Evolutionary conservation across 2,797 vertebrate genomes (phyloP), one percentile per base, ranked within the genome.

Genomic region (Tenualosa ilisha): DNA sequence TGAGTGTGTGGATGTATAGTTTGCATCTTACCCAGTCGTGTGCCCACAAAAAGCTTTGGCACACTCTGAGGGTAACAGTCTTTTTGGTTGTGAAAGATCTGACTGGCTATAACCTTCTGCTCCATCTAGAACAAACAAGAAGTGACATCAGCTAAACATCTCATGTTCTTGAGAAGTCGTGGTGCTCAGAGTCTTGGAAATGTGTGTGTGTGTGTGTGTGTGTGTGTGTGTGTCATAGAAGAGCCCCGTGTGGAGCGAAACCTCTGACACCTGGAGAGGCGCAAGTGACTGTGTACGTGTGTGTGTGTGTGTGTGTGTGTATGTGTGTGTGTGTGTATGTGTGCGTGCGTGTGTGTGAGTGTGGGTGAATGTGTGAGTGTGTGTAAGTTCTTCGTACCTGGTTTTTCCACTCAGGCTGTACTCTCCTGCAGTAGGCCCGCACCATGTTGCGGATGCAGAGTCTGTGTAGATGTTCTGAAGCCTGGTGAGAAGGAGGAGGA

Each of bases 341-440:
- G 63, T 68, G 63, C 13, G 26, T 68, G 65, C 15, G 65, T 15
- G 12, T 11, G 12, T 2, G 31, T 68, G 22, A 4, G 56, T 31
- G 46, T 24, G 7, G 26, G 12, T n/a, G 51, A 82, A 79, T 63
- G 81, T 56, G 12, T 75, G 53, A 68, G 65, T 24, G 6, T 8
- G 15, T 8, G 49, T 61, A 50, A 82, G 5, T 68, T 2, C 82
- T 68, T 2, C 82, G 1, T 85, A 99, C 98, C 97, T 99, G 98
- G 91, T 97, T 97, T 91, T 97, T 98, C 98, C 98, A 99, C 89
- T 99, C 98, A 0, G 98, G 96, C 87, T 97, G 97, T 93, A 99
- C 98, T 31, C 94, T 96, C 89, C 93, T 95, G 95, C 98, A 99
- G 89, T 97, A 99, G 87, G 94, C 97, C 92, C 95, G 94, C 82